Evolutionary conservation across 37 sponge, comb jelly and placozoan genomes (phyloP).

Genomic region (Axinella damicornis): DNA sequence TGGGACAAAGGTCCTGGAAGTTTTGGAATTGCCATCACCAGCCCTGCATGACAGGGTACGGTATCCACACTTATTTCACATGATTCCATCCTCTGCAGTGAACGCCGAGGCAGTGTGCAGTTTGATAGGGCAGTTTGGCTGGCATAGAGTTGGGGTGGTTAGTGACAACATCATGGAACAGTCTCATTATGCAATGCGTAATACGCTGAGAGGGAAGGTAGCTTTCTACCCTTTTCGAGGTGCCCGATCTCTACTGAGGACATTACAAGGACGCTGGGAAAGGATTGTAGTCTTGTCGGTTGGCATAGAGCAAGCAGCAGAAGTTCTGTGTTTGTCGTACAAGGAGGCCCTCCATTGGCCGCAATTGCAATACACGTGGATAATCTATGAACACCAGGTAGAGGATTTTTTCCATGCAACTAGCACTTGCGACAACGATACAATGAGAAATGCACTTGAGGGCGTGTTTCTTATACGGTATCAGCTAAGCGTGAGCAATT

Average conservation of each 20-base stretch:
- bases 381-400: not conserved
- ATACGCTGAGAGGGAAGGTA: no score
- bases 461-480: not conserved
- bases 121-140: not conserved
- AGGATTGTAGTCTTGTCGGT: not conserved
- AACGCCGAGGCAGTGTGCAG: not conserved
- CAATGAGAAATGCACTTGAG: not conserved
- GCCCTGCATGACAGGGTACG: no score
- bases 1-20: no score
- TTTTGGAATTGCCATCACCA: no score
- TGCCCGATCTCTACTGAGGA: no score
- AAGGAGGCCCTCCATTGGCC: slow-evolving; percentile 3
- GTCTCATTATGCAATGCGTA: no score
- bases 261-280: no score
- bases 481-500: not conserved
- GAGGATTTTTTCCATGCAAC: not conserved
- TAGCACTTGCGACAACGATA: no score
- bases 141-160: not conserved
- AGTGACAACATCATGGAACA: no score
- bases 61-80: not conserved
- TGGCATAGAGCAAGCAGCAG: not conserved
- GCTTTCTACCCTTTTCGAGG: no score
- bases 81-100: not conserved
- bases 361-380: slow-evolving; percentile 20
- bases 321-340: not conserved